Evolutionary conservation across 1,140 invertebrate species (phyloP).

Genomic region (Drosophila melanogaster): Release_6_plus_ISO1_MT NC_004354.4:10871501-10872000

Average conservation of each 20-base stretch:
- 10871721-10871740: constrained; percentile 97
- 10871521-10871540: constrained; percentile 90
- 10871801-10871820: constrained; percentile 91
- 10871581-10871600: constrained; percentile 94
- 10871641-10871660: constrained; percentile 98
- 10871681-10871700: constrained; percentile 92
- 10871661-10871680: constrained; percentile 94
- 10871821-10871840: constrained; percentile 94
- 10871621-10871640: constrained; percentile 94
- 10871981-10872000: constrained; percentile 88
- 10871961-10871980: constrained; percentile 92
- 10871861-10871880: constrained; percentile 89
- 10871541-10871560: constrained; percentile 97
- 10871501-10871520: background rate
- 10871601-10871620: constrained; percentile 94
- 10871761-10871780: constrained; percentile 88
- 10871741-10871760: constrained; percentile 92
- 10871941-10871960: constrained; percentile 85
- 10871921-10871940: constrained; percentile 86
- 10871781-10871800: constrained; percentile 90
- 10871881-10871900: constrained; percentile 89
- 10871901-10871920: constrained; percentile 92
- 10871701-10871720: constrained; percentile 90
- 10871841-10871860: constrained; percentile 86
- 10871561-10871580: constrained; percentile 95